These are phyloP conservation scores for Periplaneta americana DNA, from an alignment of 1,140 invertebrate genomes.

Conservation along the genomic window DNA sequence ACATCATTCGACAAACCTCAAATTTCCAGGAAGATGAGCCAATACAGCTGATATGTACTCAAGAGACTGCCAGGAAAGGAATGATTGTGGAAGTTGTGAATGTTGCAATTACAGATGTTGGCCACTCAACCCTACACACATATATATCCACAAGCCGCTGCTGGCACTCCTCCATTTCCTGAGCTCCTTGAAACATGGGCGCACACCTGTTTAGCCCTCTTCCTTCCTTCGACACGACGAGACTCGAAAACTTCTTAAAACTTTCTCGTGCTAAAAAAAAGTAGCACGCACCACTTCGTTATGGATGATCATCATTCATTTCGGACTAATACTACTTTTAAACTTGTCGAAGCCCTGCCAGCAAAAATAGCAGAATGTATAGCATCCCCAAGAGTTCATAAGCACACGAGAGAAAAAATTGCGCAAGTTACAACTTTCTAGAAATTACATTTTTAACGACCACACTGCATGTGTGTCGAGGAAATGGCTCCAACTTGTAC, in stretches of 20 bases:
- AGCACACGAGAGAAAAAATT: not conserved
- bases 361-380: constrained; percentile 1
- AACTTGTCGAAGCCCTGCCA: constrained; percentile 3
- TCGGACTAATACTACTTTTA: constrained; percentile 6
- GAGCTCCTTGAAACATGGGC: not conserved
- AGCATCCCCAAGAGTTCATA: not conserved
- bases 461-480: not conserved
- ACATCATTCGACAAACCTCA: too few relatives aligned
- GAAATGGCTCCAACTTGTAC: not conserved
- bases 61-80: too few relatives aligned
- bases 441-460: too few relatives aligned
- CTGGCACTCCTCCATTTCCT: not conserved
- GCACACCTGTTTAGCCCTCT: not conserved
- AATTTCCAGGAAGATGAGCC: too few relatives aligned
- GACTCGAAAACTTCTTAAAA: not conserved
- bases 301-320: not conserved
- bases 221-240: not conserved
- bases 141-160: not conserved
- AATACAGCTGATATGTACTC: too few relatives aligned
- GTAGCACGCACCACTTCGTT: not conserved
- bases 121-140: not conserved
- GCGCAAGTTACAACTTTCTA: not conserved
- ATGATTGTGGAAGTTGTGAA: too few relatives aligned
- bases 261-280: not conserved
- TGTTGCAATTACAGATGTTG: not conserved